phyloP scores from a whole-genome alignment of 2,113 vertebrate species.

The Nettapus auritus region DNA sequence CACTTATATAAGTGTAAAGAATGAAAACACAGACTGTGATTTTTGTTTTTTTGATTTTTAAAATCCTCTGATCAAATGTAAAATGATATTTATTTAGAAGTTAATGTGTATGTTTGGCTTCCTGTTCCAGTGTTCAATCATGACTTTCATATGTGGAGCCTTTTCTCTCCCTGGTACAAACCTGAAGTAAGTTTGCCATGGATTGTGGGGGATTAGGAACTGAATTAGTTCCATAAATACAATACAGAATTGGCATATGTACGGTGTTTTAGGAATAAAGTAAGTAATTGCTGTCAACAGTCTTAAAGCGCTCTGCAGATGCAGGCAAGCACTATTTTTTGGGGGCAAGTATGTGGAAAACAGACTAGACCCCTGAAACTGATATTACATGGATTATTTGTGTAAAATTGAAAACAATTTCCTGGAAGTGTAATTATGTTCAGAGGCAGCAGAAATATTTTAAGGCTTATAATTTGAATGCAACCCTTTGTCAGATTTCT shows the following conservation, averaged over 20 bases:
- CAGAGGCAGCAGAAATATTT: background rate
- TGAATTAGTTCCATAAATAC: background rate
- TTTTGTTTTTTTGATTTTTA: background rate
- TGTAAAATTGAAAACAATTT: background rate
- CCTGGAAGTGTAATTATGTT: background rate
- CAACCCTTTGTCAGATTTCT: background rate
- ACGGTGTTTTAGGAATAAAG: background rate
- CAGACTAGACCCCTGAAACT: background rate
- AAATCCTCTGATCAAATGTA: background rate
- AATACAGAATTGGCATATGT: background rate
- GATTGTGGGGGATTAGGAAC: background rate
- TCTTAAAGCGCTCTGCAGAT: background rate
- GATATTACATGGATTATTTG: background rate
- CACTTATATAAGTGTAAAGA: background rate
- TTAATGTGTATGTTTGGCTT: background rate
- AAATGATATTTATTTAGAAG: slow-evolving; percentile 2
- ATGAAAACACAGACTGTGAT: background rate
- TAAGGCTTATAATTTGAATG: background rate
- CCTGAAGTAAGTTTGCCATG: background rate
- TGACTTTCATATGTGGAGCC: background rate
- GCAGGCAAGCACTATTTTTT: background rate
- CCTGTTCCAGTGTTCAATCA: slow-evolving; percentile 36
- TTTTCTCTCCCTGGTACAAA: background rate
- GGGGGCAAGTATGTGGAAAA: background rate
- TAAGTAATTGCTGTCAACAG: background rate